Base-by-base conservation (phyloP, 2,888 invertebrate genomes). In the Cremastobaeus sp. region DNA sequence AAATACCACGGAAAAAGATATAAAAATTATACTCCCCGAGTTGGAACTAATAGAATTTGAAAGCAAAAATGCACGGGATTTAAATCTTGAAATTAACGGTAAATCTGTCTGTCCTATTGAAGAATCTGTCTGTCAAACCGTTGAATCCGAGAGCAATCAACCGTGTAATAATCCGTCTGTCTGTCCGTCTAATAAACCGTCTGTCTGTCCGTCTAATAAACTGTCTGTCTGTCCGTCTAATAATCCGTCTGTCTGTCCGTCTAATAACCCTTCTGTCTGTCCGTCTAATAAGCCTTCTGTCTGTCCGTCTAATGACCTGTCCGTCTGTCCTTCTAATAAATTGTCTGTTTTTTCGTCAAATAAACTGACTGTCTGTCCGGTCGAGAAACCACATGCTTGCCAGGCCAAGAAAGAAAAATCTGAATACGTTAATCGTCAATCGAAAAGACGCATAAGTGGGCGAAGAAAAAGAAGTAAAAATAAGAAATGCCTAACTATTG, bases 1-100 rank as follows among this genome's bases (percentile, higher is more conserved):
- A 14, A 52, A 52, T 37, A 52, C 37, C 4, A 52, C 52, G 1
- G 37, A 52, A n/a, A 37, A 37, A 21, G 17, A 37, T 2, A 11
- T 52, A 3, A 14, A 3, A 3, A 39, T 39, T 5, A 3, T 6
- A 14, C 3, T 3, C 3, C 17, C 39, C 8, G 2, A 3, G 2
- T 4, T 39, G 15, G 39, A 39, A n/a, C 39, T 39, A 4, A 14
- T 6, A 14, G 39, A 39, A 39, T 14, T 39, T 8, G 34, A 32
- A 32, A 32, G 8, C 4, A 25, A 25, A n/a, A n/a, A n/a, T n/a
- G n/a, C n/a, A 25, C 25, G 5, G 25, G 4, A 6, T 8, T 25
- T 4, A 6, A 4, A 25, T 25, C 5, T 6, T 25, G 5, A 25
- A 3, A 11, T n/a, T 8, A 8, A 8, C 8, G 4, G 4, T 25